These are phyloP conservation scores for Protodeltote pygarga DNA, from an alignment of 2,888 invertebrate species.

Conservation along the genomic window DNA sequence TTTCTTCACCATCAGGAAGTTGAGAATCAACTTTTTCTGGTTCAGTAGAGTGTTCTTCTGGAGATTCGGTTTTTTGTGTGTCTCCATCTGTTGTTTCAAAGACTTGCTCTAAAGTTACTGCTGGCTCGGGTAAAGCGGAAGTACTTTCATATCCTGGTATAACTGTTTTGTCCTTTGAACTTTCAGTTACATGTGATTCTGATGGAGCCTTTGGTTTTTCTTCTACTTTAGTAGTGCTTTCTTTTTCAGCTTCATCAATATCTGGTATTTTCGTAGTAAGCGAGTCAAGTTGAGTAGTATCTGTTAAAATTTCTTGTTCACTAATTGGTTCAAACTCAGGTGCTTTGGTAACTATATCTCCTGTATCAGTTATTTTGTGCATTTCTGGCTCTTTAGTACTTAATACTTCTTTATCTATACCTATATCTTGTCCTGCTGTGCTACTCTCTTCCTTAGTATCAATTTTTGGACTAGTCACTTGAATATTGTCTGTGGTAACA, in stretches of 20 bases:
- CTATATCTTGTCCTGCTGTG: slow-evolving; percentile 9
- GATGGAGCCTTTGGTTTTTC: slow-evolving; percentile 20
- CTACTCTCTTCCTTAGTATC: slow-evolving; percentile 6
- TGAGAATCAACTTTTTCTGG: slow-evolving; percentile 8
- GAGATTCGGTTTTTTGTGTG: slow-evolving; percentile 3
- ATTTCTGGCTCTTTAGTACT: slow-evolving; percentile 20
- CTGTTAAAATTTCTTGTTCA: slow-evolving; percentile 35
- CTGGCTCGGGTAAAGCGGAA: slow-evolving; percentile 10
- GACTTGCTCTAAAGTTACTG: slow-evolving; percentile 4
- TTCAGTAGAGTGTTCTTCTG: slow-evolving; percentile 7
- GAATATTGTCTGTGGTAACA: slow-evolving; percentile 3
- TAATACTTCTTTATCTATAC: slow-evolving; percentile 1
- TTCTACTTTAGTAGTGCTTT: slow-evolving; percentile 24
- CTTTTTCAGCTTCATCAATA: slow-evolving; percentile 12
- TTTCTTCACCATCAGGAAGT: slow-evolving; percentile 13
- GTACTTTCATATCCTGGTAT: slow-evolving; percentile 7
- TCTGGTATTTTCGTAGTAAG: slow-evolving; percentile 24
- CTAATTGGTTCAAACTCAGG: slow-evolving; percentile 23
- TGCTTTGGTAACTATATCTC: slow-evolving; percentile 18
- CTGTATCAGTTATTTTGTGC: slow-evolving; percentile 15
- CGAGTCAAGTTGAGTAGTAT: slow-evolving; percentile 28
- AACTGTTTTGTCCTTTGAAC: background rate
- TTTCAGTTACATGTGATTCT: slow-evolving; percentile 29
- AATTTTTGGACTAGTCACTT: slow-evolving; percentile 10
- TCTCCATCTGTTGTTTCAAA: slow-evolving; percentile 11